Conservation (phyloP, 2,888 invertebrate genomes). For the Cheilosia pagana region DNA sequence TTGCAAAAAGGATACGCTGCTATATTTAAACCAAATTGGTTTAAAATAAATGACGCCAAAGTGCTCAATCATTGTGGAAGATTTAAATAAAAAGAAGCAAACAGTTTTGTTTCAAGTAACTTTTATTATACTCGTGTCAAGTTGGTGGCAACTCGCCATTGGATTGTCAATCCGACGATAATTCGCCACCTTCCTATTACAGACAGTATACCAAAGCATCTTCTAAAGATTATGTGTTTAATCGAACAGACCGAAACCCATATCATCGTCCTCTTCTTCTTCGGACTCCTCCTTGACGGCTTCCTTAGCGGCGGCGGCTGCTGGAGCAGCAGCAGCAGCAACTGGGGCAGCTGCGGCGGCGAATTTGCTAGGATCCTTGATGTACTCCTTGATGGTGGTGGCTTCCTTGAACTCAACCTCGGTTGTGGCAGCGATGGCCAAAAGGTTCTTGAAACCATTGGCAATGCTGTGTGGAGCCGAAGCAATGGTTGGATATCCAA, state of each 20-base stretch:
- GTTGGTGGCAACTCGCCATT: conserved; percentile 81
- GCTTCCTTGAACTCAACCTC: conserved; percentile 98
- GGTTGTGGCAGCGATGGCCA: conserved; percentile 98
- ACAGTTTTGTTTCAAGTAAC: conserved; percentile 45
- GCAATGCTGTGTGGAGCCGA: conserved; percentile 98
- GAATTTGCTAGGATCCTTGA: conserved; percentile 98
- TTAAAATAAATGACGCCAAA: too few relatives aligned
- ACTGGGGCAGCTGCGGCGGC: conserved; percentile 87
- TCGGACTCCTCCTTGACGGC: conserved; percentile 93
- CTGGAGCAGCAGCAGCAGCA: conserved; percentile 86
- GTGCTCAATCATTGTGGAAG: neutral
- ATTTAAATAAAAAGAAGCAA: conserved; percentile 13
- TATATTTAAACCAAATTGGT: neutral
- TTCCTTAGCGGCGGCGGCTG: conserved; percentile 86
- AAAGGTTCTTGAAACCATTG: conserved; percentile 98
- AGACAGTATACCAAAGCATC: conserved; percentile 52
- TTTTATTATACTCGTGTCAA: conserved; percentile 69
- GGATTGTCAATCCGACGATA: conserved; percentile 83
- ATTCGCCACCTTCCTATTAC: conserved; percentile 77
- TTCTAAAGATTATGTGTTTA: conserved; percentile 84
- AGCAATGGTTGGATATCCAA: conserved; percentile 98
- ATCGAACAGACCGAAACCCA: conserved; percentile 98
- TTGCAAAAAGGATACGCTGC: too few relatives aligned
- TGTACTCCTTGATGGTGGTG: conserved; percentile 94
- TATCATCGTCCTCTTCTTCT: conserved; percentile 95